Percentiles rank a stretch among this genome's conserved stretches.
These are phyloP conservation scores for Coregonus sp. DNA, from an alignment of 2,797 vertebrate genomes.

Conservation along the genomic window DNA sequence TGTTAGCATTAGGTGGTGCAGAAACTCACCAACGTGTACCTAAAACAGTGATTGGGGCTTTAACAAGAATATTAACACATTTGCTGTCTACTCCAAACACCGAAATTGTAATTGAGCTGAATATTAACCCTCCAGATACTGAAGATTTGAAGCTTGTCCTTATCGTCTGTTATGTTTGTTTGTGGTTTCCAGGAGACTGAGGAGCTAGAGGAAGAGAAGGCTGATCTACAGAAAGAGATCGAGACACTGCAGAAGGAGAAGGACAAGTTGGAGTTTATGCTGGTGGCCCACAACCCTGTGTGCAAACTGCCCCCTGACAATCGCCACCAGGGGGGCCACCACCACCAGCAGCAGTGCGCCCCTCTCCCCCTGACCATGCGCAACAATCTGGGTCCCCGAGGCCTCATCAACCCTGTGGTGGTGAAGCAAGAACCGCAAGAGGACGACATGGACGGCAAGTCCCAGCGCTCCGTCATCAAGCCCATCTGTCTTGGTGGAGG, in stretches of 20 bases:
- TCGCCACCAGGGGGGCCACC: conserved; percentile 61
- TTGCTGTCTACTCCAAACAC: neutral
- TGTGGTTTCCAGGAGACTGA: conserved; percentile 86
- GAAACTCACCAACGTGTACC: neutral
- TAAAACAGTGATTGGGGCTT: too few species aligned
- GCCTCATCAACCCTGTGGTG: conserved; percentile 81
- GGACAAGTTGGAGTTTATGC: conserved; percentile 98
- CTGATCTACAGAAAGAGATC: conserved; percentile 95
- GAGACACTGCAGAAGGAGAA: conserved; percentile 96
- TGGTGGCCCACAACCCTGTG: conserved; percentile 93
- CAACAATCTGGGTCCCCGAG: conserved; percentile 62
- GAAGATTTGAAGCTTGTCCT: neutral
- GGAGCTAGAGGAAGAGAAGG: conserved; percentile 96
- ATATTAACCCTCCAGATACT: neutral
- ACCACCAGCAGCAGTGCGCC: conserved; percentile 73
- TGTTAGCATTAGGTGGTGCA: conserved; percentile 6
- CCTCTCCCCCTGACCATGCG: conserved; percentile 81
- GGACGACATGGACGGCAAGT: conserved; percentile 68
- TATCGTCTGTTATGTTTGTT: conserved; percentile 3
- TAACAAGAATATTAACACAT: too few species aligned
- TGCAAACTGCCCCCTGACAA: conserved; percentile 94
- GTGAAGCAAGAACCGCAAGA: conserved; percentile 96
- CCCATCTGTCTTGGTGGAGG: conserved; percentile 91
- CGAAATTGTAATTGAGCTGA: neutral
- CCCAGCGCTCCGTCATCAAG: conserved; percentile 92